These are phyloP conservation scores for Greenwoodochromis staneri DNA, from an alignment of 2,113 vertebrate species.

Conservation along the genomic window DNA sequence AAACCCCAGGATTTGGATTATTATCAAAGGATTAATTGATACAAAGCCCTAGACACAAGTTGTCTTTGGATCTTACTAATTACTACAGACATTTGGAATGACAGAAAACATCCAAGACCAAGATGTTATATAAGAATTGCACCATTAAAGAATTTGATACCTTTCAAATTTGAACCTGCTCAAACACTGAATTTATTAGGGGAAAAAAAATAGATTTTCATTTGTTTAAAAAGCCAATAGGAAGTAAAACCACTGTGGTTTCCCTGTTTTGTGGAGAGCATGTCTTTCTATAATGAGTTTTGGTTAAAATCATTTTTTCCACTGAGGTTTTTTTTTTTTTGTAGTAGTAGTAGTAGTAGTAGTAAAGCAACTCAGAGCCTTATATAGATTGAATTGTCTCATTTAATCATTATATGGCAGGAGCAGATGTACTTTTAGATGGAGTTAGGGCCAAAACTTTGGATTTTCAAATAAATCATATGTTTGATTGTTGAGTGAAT, in stretches of 20 bases:
- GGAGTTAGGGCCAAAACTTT: background rate
- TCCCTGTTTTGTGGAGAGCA: background rate
- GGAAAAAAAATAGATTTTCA: accelerated
- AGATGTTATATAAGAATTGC: background rate
- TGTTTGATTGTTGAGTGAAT: background rate
- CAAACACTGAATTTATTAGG: background rate
- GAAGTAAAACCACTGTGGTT: conserved; percentile 4
- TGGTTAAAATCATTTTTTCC: conserved; percentile 1
- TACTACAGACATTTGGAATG: background rate
- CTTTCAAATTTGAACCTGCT: background rate
- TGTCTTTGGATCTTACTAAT: background rate
- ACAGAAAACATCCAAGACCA: background rate
- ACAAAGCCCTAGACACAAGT: background rate
- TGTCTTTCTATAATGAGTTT: conserved; percentile 16
- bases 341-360: background rate
- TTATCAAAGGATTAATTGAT: background rate
- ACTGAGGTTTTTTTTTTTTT: background rate
- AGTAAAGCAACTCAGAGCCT: background rate
- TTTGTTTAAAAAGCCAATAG: background rate
- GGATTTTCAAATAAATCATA: background rate
- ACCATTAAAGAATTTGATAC: background rate
- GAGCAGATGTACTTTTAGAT: background rate
- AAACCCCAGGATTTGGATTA: background rate
- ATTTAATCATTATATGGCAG: background rate
- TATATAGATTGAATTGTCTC: background rate